These are phyloP conservation scores for Ashinkailepas kermadecensis DNA, from an alignment of 2,888 invertebrate species.

Conservation along the genomic window DNA sequence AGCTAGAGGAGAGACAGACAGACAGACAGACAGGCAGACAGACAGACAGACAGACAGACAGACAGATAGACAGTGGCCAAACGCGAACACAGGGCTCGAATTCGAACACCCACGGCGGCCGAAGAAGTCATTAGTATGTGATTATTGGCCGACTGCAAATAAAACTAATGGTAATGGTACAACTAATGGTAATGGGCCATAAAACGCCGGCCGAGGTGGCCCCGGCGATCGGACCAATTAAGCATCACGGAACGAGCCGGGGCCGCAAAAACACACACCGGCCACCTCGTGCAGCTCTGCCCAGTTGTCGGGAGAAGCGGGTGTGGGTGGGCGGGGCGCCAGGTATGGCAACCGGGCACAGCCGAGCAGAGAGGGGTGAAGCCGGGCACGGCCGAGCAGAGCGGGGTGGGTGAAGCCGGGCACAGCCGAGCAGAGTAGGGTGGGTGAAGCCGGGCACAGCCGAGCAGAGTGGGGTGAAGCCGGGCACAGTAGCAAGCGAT, in stretches of 20 bases:
- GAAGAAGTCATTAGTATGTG: no score
- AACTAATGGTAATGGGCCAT: constrained; percentile 4
- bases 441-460: no score
- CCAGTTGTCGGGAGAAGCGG: background rate
- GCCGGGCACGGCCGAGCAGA: no score
- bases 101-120: no score
- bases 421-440: background rate
- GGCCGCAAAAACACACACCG: background rate
- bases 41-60: no score
- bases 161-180: background rate
- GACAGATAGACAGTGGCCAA: no score
- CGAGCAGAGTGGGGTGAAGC: no score
- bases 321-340: background rate
- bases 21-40: no score
- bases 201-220: background rate
- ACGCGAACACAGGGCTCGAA: no score
- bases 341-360: background rate
- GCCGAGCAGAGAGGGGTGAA: no score
- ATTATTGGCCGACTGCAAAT: constrained; percentile 7
- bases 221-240: background rate
- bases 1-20: no score
- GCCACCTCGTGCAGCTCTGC: background rate
- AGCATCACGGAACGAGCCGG: background rate
- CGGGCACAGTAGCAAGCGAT: no score
- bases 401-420: background rate